Evolutionary conservation across 35 echinoderm and acorn worm species (phyloP).

Genomic region (Lytechinus variegatus): DNA sequence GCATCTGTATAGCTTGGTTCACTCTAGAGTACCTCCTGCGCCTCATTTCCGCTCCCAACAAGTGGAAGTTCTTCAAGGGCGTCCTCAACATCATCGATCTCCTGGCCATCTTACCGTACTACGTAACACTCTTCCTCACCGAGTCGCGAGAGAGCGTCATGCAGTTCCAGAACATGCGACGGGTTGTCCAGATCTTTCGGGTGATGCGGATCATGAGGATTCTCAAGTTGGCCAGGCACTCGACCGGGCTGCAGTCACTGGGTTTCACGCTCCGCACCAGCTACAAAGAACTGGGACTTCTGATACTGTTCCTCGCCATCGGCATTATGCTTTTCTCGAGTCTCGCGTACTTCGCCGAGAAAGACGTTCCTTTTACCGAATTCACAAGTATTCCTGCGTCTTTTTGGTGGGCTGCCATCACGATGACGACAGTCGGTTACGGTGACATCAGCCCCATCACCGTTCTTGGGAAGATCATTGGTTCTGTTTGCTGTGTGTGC

Average conservation of each 20-base stretch:
- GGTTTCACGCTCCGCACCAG: slow-evolving; percentile 86
- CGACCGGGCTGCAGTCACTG: slow-evolving; percentile 90
- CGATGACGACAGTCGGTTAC: slow-evolving; percentile 99
- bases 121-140: slow-evolving; percentile 89
- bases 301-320: slow-evolving; percentile 91
- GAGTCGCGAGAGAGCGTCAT: slow-evolving; percentile 81
- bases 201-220: slow-evolving; percentile 97
- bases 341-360: slow-evolving; percentile 96
- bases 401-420: slow-evolving; percentile 99
- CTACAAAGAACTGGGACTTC: slow-evolving; percentile 91
- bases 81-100: slow-evolving; percentile 96
- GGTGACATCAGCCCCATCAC: slow-evolving; percentile 89
- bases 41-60: slow-evolving; percentile 92
- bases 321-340: slow-evolving; percentile 99
- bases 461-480: slow-evolving; percentile 84
- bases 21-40: slow-evolving; percentile 92
- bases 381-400: slow-evolving; percentile 91
- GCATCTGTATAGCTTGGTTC: slow-evolving; percentile 96
- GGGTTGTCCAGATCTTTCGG: slow-evolving; percentile 96
- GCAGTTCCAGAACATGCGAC: slow-evolving; percentile 95
- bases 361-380: slow-evolving; percentile 66
- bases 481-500: slow-evolving; percentile 91
- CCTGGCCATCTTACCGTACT: slow-evolving; percentile 94
- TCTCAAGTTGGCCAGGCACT: slow-evolving; percentile 92
- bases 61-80: slow-evolving; percentile 99